Base-by-base conservation (phyloP, 2,113 vertebrate genomes). In the Montifringilla adamsi region DNA sequence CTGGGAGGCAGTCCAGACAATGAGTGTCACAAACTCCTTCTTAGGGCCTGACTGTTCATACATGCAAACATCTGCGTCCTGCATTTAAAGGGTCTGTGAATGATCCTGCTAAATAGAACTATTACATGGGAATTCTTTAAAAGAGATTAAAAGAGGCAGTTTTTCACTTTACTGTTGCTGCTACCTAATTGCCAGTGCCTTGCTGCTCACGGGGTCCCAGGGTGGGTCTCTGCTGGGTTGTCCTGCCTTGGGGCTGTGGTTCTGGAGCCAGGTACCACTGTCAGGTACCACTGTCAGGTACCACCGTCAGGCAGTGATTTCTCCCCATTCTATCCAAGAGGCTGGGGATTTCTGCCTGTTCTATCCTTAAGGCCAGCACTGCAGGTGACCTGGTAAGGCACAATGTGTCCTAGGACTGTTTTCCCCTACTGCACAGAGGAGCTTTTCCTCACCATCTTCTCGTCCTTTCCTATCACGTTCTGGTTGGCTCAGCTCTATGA, bases 161-260 rank as follows among this genome's bases (percentile, higher is more conserved):
- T 94, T 92, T 58, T 68, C 78, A 80, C 50, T 62, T 78, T 72
- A 3, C 0, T 8, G 10, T 50, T 67, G 63, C 43, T 88, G 37
- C 33, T 35, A 7, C 6, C 26, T 47, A 39, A 30, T n/a, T 74
- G 60, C 39, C 46, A 41, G 33, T 19, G 30, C 21, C 63, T 79
- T 0, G 0, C 22, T 24, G 11, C 39, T 73, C 63, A 3, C 9
- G 16, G 44, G 43, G 21, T 4, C 35, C 2, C 6, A 13, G 47
- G 16, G 10, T 43, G 39, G 26, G 24, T 83, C 43, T 87, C 70
- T 83, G 72, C 47, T 63, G 17, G 22, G 28, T 31, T 66, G 21
- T 10, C n/a, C 41, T 58, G 41, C 26, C 21, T 63, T 2, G 2
- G 15, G 15, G 3, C 30, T 0, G 0, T 26, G 37, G 35, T 22